Evolutionary conservation across 2,888 invertebrate genomes (phyloP).

Genomic region (Lochmaea capreae): DNA sequence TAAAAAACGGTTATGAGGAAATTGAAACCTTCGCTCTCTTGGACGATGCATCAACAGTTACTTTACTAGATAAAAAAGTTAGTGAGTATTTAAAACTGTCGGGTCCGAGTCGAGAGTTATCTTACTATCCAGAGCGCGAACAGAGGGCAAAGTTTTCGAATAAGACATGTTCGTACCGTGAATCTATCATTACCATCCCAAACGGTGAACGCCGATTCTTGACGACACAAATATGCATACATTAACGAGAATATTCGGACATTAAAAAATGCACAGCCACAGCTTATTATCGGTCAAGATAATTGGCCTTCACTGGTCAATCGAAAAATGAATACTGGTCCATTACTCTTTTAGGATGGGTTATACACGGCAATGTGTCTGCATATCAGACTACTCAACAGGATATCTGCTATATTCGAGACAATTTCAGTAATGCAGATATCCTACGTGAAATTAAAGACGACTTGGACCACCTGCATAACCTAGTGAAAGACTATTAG

Average conservation of each 20-base stretch:
- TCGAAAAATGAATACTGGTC: conserved; percentile 16
- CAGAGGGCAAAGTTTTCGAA: not conserved
- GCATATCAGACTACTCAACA: no score
- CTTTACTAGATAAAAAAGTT: no score
- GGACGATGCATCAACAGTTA: no score
- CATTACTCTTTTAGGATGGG: conserved; percentile 22
- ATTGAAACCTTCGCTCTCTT: not conserved
- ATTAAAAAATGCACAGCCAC: conserved; percentile 27
- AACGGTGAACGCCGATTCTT: not conserved
- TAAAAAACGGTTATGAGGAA: not conserved
- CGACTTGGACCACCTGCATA: no score
- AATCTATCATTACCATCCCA: conserved; percentile 12
- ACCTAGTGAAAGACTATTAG: no score
- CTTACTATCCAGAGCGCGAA: not conserved
- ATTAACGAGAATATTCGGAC: conserved; percentile 18
- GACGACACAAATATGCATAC: conserved; percentile 12
- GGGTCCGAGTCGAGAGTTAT: not conserved
- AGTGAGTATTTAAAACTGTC: not conserved
- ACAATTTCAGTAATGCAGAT: no score
- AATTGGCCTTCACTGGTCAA: conserved; percentile 30
- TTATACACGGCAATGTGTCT: conserved; percentile 15
- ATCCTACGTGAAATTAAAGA: no score
- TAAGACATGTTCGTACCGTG: not conserved
- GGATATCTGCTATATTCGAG: no score
- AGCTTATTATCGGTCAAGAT: conserved; percentile 26